These are phyloP conservation scores for Rhizomys pruinosus DNA, from an alignment of 2,113 vertebrate species.

Conservation along the genomic window DNA sequence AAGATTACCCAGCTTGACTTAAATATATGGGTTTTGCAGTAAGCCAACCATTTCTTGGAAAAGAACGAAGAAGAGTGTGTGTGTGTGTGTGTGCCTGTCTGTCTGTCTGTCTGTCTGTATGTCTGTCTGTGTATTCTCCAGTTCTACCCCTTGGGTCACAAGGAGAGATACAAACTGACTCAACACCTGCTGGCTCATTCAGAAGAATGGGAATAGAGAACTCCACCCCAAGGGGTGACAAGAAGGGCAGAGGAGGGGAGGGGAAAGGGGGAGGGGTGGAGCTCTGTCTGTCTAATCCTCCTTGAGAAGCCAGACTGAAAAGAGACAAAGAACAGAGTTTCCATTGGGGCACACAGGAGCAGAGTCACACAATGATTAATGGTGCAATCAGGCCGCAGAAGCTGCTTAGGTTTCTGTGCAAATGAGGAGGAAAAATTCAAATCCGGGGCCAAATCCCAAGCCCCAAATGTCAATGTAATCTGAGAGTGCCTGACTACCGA, in stretches of 20 bases:
- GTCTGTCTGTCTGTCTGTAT: neutral
- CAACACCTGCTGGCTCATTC: neutral
- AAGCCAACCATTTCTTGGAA: conserved; percentile 22
- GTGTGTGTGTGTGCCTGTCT: neutral
- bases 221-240: neutral
- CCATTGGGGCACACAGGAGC: neutral
- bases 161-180: neutral
- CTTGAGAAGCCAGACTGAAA: neutral
- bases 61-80: conserved; percentile 22
- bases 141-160: neutral
- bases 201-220: neutral
- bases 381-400: conserved; percentile 35
- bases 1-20: too few relatives aligned
- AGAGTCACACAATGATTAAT: conserved; percentile 52
- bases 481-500: neutral
- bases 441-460: conserved; percentile 54
- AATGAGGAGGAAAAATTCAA: conserved; percentile 61
- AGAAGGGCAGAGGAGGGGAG: neutral
- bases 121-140: too few relatives aligned
- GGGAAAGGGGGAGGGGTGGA: too few relatives aligned
- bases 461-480: conserved; percentile 52
- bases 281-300: neutral
- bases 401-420: conserved; percentile 58
- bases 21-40: too few relatives aligned
- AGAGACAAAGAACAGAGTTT: conserved; percentile 22